Evolutionary conservation across 2,797 vertebrate species (phyloP).

Genomic region (Phoxinus dragarum): DNA sequence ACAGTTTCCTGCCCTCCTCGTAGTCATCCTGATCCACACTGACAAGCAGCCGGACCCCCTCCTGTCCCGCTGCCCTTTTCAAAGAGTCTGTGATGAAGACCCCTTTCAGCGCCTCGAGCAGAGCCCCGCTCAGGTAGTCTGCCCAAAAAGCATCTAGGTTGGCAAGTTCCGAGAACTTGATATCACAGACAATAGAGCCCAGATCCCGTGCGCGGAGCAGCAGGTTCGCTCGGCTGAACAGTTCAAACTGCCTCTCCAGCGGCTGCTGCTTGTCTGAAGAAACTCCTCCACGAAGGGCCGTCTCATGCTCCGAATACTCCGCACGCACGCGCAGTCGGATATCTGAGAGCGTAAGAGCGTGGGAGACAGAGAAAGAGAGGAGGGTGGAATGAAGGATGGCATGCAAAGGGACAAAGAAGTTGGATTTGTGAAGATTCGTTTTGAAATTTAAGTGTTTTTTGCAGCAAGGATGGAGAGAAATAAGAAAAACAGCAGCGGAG

Average conservation of each 20-base stretch:
- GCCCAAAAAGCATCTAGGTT: constrained; percentile 94
- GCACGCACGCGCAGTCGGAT: constrained; percentile 89
- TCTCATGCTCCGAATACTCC: constrained; percentile 89
- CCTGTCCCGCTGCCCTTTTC: constrained; percentile 85
- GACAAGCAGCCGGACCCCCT: constrained; percentile 89
- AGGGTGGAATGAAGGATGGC: constrained; percentile 11
- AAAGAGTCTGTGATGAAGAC: constrained; percentile 93
- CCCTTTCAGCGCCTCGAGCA: constrained; percentile 89
- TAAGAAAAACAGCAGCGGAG: constrained; percentile 34
- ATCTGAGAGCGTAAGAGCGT: constrained; percentile 72
- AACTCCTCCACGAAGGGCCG: constrained; percentile 84
- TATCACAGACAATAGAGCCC: constrained; percentile 91
- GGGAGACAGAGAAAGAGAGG: constrained; percentile 32
- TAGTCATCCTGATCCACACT: constrained; percentile 94
- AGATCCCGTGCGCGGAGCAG: constrained; percentile 88
- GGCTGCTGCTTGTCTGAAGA: constrained; percentile 87
- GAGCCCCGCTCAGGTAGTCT: constrained; percentile 90
- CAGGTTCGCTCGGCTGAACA: constrained; percentile 86
- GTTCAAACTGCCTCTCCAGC: constrained; percentile 88
- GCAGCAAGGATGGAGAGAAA: constrained; percentile 22
- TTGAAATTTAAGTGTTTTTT: neutral
- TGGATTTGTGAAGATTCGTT: constrained; percentile 7
- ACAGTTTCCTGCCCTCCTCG: constrained; percentile 83
- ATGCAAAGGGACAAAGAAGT: constrained; percentile 14
- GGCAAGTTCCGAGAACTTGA: constrained; percentile 91